Conservation (phyloP, 2,888 invertebrate genomes). For the Drosophila phalerata region DNA sequence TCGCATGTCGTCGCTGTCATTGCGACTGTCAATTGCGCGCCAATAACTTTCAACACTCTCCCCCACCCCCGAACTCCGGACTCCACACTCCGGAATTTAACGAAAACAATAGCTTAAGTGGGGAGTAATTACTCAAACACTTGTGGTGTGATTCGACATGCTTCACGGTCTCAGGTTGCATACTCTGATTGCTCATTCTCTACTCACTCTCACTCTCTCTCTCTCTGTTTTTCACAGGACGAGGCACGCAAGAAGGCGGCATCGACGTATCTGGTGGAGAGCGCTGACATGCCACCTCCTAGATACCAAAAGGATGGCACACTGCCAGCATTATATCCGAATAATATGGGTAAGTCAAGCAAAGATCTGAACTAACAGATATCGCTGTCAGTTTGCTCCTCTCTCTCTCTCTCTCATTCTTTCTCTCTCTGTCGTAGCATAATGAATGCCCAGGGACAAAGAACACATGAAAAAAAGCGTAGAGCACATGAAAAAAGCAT, state of each 20-base stretch:
- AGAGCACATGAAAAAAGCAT: slow-evolving; percentile 59
- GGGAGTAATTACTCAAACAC: slow-evolving; percentile 56
- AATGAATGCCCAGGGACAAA: slow-evolving; percentile 37
- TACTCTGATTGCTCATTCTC: slow-evolving; percentile 19
- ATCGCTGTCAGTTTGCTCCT: slow-evolving; percentile 27
- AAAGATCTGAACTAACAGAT: slow-evolving; percentile 35
- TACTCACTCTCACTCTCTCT: slow-evolving; percentile 12
- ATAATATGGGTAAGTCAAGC: slow-evolving; percentile 87
- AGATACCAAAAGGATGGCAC: slow-evolving; percentile 88
- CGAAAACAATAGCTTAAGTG: slow-evolving; percentile 51
- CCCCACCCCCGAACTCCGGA: no score
- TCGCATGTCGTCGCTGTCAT: slow-evolving; percentile 63
- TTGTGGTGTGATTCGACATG: slow-evolving; percentile 12
- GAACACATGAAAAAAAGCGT: slow-evolving; percentile 7
- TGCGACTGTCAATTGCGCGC: slow-evolving; percentile 70
- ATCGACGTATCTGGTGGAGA: slow-evolving; percentile 88
- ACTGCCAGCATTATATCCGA: slow-evolving; percentile 88
- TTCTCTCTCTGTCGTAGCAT: slow-evolving; percentile 4
- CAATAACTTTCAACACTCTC: slow-evolving; percentile 72
- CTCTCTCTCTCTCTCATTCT: background rate
- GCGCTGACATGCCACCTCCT: slow-evolving; percentile 87
- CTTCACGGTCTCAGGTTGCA: slow-evolving; percentile 25
- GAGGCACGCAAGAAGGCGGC: slow-evolving; percentile 86
- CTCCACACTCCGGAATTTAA: background rate
- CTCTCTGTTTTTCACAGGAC: slow-evolving; percentile 72